Evolutionary conservation across 2,888 invertebrate species (phyloP), one percentile per base, ranked within the genome.

Genomic region (Lasioglossum malachurum): DNA sequence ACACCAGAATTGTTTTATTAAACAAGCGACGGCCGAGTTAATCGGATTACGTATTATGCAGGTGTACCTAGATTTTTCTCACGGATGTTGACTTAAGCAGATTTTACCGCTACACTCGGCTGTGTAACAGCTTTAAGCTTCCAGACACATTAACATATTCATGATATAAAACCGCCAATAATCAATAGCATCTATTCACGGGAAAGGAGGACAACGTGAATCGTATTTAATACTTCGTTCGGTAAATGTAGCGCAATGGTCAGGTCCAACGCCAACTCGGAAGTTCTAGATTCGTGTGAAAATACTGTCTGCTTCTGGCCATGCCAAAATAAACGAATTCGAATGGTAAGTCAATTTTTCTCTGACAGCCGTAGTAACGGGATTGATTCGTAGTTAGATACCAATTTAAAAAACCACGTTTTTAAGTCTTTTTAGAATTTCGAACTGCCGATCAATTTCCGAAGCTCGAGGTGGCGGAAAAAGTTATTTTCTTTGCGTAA

Each of bases 151-250:
- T 73, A 75, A 86, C 80, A 80, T 86, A 75, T 46, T 74, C 79
- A 46, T 49, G 73, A 38, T 27, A 67, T 19, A 75, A 76, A 76
- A 76, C 71, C n/a, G n/a, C 82, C 78, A 73, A 82, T 82, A 87
- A 87, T 87, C 86, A 79, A 87, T 87, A 87, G 76, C 73, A 78
- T 76, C 69, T 49, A 73, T 41, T 76, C 38, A 23, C 16, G n/a
- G 14, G 75, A 72, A 81, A 81, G 64, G 49, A 72, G 75, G 75
- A 78, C 80, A 57, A 67, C 75, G 80, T 64, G 49, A 35, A 78
- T 86, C 16, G 72, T 69, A 69, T 69, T 69, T 69, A 69, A 38
- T 69, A 69, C 69, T 69, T 69, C 23, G 23, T 10, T 19, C 35
- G 4, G 69, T 38, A 69, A 69, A 69, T 69, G 69, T 23, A 35